phyloP scores from a whole-genome alignment of 2,113 vertebrate genomes.

The Irena cyanogastra region DNA sequence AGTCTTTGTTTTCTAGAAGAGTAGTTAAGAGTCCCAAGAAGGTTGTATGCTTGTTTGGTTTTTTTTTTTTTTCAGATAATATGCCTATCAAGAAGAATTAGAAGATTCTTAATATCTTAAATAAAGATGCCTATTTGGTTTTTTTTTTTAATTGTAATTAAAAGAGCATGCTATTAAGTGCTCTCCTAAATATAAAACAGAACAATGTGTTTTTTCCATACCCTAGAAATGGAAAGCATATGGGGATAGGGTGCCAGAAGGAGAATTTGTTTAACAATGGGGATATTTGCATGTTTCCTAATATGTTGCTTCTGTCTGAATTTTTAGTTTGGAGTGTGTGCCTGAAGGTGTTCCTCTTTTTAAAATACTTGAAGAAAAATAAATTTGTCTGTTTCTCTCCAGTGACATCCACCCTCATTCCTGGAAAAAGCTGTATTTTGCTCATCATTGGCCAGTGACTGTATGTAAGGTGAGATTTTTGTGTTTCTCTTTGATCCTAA shows the following conservation, averaged over 20 bases:
- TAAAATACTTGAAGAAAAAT: background rate
- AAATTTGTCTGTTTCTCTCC: background rate
- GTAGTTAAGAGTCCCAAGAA: background rate
- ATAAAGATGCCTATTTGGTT: background rate
- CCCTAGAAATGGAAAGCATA: background rate
- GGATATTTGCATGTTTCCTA: background rate
- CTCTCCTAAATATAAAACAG: background rate
- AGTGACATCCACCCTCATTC: constrained; percentile 24
- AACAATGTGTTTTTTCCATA: background rate
- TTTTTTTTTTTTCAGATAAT: background rate
- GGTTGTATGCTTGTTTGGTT: background rate
- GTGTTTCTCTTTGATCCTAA: background rate
- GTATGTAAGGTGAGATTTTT: constrained; percentile 73
- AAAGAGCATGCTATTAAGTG: background rate
- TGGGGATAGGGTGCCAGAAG: background rate
- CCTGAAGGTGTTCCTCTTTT: background rate
- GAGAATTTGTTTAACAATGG: background rate
- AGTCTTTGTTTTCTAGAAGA: background rate
- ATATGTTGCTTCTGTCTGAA: background rate
- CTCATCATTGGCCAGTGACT: constrained; percentile 76
- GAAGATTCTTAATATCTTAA: background rate
- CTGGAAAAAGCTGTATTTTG: constrained; percentile 74
- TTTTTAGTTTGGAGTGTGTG: background rate
- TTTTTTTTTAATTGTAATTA: no score
- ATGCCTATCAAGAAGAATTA: background rate